These are phyloP conservation scores for Tiliacea citrago DNA, from an alignment of 2,888 invertebrate genomes.

Conservation along the genomic window DNA sequence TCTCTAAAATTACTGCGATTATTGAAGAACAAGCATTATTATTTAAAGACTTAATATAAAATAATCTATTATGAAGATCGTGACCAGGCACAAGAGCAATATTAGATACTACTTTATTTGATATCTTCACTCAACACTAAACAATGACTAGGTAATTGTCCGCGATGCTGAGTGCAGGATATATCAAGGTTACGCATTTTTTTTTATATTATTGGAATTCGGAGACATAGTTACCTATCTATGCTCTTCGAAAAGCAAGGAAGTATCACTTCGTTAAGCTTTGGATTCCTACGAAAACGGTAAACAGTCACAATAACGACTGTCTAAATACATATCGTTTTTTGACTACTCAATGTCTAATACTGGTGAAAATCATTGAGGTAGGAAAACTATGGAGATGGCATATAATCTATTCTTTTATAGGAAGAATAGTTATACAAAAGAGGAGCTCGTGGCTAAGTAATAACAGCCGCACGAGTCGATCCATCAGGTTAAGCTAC, in stretches of 20 bases:
- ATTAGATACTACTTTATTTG: background rate
- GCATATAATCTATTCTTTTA: too few species aligned
- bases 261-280: background rate
- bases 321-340: background rate
- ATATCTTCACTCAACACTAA: background rate
- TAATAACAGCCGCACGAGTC: too few species aligned
- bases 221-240: too few species aligned
- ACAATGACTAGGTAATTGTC: background rate
- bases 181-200: background rate
- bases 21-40: background rate
- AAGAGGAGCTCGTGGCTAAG: too few species aligned
- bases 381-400: too few species aligned
- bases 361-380: background rate
- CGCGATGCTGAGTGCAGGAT: too few species aligned
- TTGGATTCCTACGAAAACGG: background rate
- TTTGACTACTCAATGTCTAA: background rate
- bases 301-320: background rate
- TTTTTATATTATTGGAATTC: background rate
- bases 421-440: too few species aligned
- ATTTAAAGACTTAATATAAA: background rate
- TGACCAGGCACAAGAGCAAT: background rate
- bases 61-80: background rate
- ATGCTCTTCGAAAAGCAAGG: background rate
- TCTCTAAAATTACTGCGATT: background rate
- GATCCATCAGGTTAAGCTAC: too few species aligned